Evolutionary conservation across 2,797 vertebrate species (phyloP).

Genomic region (Microchirus variegatus): DNA sequence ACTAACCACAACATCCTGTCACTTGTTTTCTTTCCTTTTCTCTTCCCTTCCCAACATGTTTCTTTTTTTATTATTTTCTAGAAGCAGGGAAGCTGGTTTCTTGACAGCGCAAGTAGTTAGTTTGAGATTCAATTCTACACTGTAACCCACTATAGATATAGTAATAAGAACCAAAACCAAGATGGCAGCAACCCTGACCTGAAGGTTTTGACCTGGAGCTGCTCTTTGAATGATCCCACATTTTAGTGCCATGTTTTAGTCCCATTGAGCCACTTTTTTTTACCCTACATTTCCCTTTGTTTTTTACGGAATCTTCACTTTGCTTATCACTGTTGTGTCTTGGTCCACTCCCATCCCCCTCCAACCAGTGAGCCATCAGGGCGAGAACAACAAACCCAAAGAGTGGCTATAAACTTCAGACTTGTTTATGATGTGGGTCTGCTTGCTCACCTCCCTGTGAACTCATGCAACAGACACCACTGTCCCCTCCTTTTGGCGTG

Average conservation of each 20-base stretch:
- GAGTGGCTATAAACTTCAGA: conserved; percentile 85
- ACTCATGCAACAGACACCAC: conserved; percentile 79
- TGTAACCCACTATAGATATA: too few relatives aligned
- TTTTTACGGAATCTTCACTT: conserved; percentile 55
- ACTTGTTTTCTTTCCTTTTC: conserved; percentile 35
- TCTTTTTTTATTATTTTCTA: conserved; percentile 18
- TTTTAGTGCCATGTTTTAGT: conserved; percentile 61
- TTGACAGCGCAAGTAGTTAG: not conserved
- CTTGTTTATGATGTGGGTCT: conserved; percentile 80
- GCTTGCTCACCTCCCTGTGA: conserved; percentile 84
- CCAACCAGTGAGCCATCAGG: conserved; percentile 20
- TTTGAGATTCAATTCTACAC: not conserved
- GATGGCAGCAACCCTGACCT: conserved; percentile 21
- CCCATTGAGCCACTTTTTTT: conserved; percentile 51
- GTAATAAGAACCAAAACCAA: conserved; percentile 14
- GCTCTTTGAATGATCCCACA: conserved; percentile 65
- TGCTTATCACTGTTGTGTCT: conserved; percentile 49
- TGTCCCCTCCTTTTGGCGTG: conserved; percentile 34
- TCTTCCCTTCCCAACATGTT: conserved; percentile 14
- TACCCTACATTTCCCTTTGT: conserved; percentile 40
- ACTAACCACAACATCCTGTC: conserved; percentile 63
- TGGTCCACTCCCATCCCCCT: not conserved
- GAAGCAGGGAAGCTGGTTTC: conserved; percentile 35
- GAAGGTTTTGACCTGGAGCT: conserved; percentile 48
- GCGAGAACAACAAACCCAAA: conserved; percentile 76